A percentile compares a stretch with the other conserved stretches of the same genome.
Evolutionary conservation across 2,113 vertebrate species (phyloP).

Genomic region (Nycticebus coucang): DNA sequence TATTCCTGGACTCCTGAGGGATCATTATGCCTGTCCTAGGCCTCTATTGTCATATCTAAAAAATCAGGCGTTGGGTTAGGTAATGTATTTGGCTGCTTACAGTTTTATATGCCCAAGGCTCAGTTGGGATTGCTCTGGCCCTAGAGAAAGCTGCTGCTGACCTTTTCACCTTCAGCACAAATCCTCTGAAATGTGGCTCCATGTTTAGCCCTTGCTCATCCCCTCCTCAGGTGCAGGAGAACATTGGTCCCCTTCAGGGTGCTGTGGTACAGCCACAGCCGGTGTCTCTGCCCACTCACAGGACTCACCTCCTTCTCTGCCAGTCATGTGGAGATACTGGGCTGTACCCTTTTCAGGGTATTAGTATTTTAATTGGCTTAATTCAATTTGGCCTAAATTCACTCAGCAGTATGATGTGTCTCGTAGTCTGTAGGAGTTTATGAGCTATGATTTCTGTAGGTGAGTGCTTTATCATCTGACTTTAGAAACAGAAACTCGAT

Average conservation of each 20-base stretch:
- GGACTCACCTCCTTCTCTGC: neutral
- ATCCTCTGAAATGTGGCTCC: neutral
- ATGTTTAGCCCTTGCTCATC: neutral
- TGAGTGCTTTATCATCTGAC: neutral
- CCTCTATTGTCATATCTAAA: neutral
- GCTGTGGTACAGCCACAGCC: neutral
- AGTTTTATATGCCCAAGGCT: neutral
- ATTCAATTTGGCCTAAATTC: neutral
- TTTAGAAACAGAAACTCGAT: neutral
- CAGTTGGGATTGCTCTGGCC: neutral
- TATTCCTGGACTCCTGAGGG: neutral
- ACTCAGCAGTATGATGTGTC: neutral
- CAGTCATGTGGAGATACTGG: neutral
- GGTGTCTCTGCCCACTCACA: neutral
- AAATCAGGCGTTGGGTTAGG: neutral
- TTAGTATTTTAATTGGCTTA: conserved; percentile 37
- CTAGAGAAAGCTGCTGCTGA: neutral
- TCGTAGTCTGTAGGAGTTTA: neutral
- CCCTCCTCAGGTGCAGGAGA: neutral
- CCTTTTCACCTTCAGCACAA: neutral
- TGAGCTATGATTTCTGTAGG: neutral
- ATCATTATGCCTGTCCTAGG: neutral
- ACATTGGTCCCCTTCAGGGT: neutral
- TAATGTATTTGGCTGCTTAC: neutral
- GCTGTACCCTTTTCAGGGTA: neutral